Evolutionary conservation across 2,888 invertebrate species (phyloP).

Genomic region (Rotaria macrura): DNA sequence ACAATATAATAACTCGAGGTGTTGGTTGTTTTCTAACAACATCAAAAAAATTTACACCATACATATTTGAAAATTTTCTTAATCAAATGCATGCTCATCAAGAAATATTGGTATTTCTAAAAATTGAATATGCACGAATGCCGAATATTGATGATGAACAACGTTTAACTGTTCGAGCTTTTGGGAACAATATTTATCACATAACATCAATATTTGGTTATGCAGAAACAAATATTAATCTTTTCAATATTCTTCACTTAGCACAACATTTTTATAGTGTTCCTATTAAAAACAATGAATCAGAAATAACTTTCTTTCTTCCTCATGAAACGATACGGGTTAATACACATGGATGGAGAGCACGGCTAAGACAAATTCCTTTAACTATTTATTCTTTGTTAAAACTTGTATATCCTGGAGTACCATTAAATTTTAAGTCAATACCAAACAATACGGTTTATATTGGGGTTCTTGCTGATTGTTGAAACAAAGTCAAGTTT

Average conservation of each 20-base stretch:
- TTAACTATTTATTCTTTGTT: background rate
- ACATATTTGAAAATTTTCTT: constrained; percentile 9
- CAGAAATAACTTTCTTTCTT: background rate
- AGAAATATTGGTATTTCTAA: background rate
- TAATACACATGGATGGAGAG: background rate
- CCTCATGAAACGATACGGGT: background rate
- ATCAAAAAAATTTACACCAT: constrained; percentile 3
- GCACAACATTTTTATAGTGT: background rate
- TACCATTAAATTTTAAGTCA: background rate
- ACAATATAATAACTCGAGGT: background rate
- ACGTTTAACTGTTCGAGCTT: background rate
- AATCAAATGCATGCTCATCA: background rate
- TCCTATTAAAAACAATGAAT: background rate
- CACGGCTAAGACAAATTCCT: background rate
- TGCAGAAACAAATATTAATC: background rate
- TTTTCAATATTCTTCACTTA: background rate
- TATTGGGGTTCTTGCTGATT: background rate
- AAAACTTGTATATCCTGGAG: background rate
- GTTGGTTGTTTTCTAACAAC: constrained; percentile 5
- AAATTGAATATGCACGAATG: constrained; percentile 10
- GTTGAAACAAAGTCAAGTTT: background rate
- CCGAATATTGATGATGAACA: background rate
- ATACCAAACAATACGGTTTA: background rate
- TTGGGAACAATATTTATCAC: background rate
- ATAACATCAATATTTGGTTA: constrained; percentile 13